Base-by-base conservation (phyloP, 2,888 invertebrate species). In the Ferdinandea cuprea region DNA sequence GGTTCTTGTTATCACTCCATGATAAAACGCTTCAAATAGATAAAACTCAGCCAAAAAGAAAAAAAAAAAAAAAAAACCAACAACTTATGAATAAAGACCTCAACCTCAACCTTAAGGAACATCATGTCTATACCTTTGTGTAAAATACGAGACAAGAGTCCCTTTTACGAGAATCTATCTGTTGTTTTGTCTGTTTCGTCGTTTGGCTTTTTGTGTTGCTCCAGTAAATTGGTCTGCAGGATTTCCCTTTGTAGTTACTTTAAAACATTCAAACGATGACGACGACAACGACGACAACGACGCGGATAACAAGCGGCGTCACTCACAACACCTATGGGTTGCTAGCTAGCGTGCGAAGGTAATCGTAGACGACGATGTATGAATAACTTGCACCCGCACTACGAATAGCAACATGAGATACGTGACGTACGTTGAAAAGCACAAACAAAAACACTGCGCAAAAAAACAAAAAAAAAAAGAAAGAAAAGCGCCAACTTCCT, bases 1-100 rank as follows among this genome's bases (percentile, higher is more conserved):
- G 71, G 54, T 78, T 78, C 83, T 78, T 83, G 78, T 83, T 83
- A 83, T 83, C 83, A 83, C 78, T 83, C 83, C 54, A 78, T 83
- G 78, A 72, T 78, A 83, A 78, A 80, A 80, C 56, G 68, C 50
- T 66, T 66, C 59, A 61, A 80, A 74, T 77, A 83, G 71, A 77
- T 72, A 76, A 68, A 83, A 54, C 32, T 6, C 37, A 46, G 44
- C 21, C 11, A 15, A 37, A 52, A 61, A 21, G 11, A 37, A 21
- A 28, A 58, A 58, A 63, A 50, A 35, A 56, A 48, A n/a, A n/a
- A n/a, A n/a, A n/a, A n/a, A n/a, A n/a, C n/a, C n/a, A n/a, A n/a
- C n/a, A n/a, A n/a, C n/a, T n/a, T 19, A 46, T 21, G 19, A 61
- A 76, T 54, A 46, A 71, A 59, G 21, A 52, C 48, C 54, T 54